Conservation (phyloP, 2,888 invertebrate genomes). For the Beris morrisii region DNA sequence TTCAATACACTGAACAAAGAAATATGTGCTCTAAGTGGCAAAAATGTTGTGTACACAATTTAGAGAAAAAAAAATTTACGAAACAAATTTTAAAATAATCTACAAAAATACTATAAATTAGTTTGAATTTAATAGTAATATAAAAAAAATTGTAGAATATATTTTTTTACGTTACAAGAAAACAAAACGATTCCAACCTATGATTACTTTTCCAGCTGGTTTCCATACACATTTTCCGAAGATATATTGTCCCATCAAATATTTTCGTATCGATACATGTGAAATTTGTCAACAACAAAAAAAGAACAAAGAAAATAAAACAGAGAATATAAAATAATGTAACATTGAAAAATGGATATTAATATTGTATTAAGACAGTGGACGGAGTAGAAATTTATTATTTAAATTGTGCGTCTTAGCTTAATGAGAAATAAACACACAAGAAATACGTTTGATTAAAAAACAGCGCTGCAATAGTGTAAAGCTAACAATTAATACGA, state of each 20-base stretch:
- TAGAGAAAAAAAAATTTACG: too few relatives aligned
- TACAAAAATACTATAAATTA: too few relatives aligned
- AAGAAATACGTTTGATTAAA: background rate
- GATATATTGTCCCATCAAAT: constrained; percentile 8
- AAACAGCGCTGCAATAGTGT: too few relatives aligned
- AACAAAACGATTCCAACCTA: constrained; percentile 55
- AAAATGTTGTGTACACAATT: too few relatives aligned
- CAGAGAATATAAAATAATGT: background rate
- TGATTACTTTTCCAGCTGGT: constrained; percentile 59
- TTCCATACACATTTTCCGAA: constrained; percentile 5
- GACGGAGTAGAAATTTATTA: background rate
- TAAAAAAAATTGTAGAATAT: too few relatives aligned
- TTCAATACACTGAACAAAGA: too few relatives aligned
- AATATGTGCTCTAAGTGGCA: too few relatives aligned
- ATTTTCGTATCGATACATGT: constrained; percentile 20
- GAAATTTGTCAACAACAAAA: constrained; percentile 12
- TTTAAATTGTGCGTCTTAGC: background rate
- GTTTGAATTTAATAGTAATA: too few relatives aligned
- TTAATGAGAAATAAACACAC: constrained; percentile 7
- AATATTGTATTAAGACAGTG: background rate
- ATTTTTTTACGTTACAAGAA: constrained; percentile 11
- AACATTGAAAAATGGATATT: constrained; percentile 5
- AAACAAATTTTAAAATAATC: too few relatives aligned
- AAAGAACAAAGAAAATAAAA: background rate
- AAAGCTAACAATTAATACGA: constrained; percentile 1